A percentile compares a stretch with the other conserved stretches of the same genome.
Conservation (phyloP, 2,113 vertebrate genomes). For the Semicossyphus pulcher region DNA sequence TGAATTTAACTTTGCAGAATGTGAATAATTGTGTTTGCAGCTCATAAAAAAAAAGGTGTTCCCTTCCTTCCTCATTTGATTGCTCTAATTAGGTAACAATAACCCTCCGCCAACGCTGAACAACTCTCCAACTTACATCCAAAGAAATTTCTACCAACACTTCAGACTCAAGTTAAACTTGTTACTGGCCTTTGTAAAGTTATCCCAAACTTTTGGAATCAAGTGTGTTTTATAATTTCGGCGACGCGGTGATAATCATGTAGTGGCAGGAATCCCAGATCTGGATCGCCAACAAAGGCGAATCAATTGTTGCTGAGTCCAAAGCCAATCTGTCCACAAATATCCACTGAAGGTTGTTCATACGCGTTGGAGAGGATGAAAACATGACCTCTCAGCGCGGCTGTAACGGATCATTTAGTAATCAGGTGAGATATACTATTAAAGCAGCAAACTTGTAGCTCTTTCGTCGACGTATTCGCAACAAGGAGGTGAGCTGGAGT, state of each 20-base stretch:
- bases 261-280: constrained; percentile 66
- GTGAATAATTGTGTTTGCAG: constrained; percentile 18
- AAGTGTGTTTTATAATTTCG: constrained; percentile 33
- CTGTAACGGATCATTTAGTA: not conserved
- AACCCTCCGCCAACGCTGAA: constrained; percentile 27
- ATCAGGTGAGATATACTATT: not conserved
- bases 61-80: constrained; percentile 2
- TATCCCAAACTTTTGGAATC: constrained; percentile 47
- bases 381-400: not conserved
- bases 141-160: constrained; percentile 46
- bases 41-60: constrained; percentile 39
- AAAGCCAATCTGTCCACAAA: constrained; percentile 49
- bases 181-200: constrained; percentile 30
- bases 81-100: constrained; percentile 22
- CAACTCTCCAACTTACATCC: constrained; percentile 46
- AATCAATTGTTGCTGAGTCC: constrained; percentile 47
- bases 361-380: not conserved
- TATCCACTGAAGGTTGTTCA: constrained; percentile 13
- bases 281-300: constrained; percentile 48
- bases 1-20: not conserved
- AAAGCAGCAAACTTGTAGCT: constrained; percentile 2
- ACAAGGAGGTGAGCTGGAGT: not conserved
- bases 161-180: constrained; percentile 24
- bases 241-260: constrained; percentile 63
- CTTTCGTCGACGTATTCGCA: not conserved